Conservation (phyloP, 2,888 invertebrate genomes). For the Pristionchus maxplancki region DNA sequence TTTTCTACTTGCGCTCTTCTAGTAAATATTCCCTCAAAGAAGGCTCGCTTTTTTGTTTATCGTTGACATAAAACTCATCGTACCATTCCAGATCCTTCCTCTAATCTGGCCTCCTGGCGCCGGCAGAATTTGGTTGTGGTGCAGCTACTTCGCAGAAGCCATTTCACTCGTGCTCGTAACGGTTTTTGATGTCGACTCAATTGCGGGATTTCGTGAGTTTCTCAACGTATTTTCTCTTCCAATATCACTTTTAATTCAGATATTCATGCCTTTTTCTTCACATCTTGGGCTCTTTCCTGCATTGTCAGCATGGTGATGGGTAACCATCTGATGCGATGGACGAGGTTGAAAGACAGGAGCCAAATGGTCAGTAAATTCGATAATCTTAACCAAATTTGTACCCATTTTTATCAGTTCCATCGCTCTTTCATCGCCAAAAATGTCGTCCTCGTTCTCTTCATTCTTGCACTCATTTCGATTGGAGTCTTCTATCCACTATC, state of each 20-base stretch:
- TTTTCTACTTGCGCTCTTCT: neutral
- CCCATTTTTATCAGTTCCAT: neutral
- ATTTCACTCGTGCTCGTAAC: neutral
- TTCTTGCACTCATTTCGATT: neutral
- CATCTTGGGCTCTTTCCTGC: neutral
- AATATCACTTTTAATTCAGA: neutral
- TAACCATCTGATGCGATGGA: neutral
- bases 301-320: neutral
- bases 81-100: neutral
- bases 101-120: neutral
- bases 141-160: neutral
- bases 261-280: neutral
- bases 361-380: neutral
- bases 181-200: neutral
- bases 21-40: neutral
- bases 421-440: neutral
- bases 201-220: neutral
- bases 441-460: neutral
- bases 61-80: too few species aligned
- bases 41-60: neutral
- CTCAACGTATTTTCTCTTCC: neutral
- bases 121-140: neutral
- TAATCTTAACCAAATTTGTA: neutral
- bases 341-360: neutral
- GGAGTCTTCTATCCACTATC: neutral